phyloP scores from a whole-genome alignment of 2,797 vertebrate species.

The Heliangelus exortis region DNA sequence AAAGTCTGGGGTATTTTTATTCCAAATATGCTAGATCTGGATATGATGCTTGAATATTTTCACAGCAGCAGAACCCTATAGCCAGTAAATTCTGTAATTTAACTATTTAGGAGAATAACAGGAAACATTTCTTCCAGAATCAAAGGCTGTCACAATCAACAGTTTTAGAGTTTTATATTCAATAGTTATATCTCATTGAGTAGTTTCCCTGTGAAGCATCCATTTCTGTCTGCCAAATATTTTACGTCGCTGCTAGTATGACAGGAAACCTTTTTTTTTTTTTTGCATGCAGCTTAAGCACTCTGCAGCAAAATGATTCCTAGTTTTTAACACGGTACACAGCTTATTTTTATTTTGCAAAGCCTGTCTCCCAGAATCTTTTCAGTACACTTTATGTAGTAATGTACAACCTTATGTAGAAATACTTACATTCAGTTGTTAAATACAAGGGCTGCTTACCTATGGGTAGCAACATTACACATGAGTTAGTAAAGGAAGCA shows the following conservation, averaged over 20 bases:
- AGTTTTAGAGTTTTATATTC: not conserved
- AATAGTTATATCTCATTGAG: not conserved
- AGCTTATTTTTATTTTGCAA: not conserved
- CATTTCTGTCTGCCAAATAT: not conserved
- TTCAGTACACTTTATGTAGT: not conserved
- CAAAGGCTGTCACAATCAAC: not conserved
- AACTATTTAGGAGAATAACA: not conserved
- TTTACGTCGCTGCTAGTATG: not conserved
- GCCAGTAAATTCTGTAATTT: not conserved
- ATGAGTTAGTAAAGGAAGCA: slow-evolving; percentile 3
- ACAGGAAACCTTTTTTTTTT: not conserved
- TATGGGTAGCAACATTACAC: not conserved
- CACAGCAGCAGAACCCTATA: not conserved
- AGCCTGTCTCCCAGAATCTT: not conserved
- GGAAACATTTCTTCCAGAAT: not conserved
- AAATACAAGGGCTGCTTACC: not conserved
- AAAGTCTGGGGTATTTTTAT: not conserved
- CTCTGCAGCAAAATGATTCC: not conserved
- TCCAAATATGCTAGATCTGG: not conserved
- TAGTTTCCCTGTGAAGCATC: not conserved
- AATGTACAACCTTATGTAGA: not conserved
- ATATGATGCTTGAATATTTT: not conserved
- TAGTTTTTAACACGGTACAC: not conserved
- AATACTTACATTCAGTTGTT: not conserved
- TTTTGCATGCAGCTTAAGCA: not conserved